Evolutionary conservation across 2,888 invertebrate genomes (phyloP).

Genomic region (Alentia gelatinosa): DNA sequence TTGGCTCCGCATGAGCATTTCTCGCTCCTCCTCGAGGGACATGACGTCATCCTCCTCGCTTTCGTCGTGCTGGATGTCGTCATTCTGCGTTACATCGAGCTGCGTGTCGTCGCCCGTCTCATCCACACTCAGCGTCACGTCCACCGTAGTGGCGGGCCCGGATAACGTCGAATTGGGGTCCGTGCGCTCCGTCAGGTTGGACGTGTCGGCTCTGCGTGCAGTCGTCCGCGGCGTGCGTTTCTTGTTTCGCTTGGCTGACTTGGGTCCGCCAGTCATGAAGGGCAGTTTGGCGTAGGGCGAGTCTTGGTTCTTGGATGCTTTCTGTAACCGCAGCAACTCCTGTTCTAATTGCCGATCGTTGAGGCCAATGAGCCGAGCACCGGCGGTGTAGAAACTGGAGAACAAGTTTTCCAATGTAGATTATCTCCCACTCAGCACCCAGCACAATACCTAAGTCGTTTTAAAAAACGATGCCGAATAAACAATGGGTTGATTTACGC

Average conservation of each 20-base stretch:
- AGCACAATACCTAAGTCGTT: too few species aligned
- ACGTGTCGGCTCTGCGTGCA: not conserved
- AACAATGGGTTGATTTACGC: too few species aligned
- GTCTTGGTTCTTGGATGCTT: conserved; percentile 64
- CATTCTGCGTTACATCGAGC: not conserved
- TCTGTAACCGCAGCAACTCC: conserved; percentile 68
- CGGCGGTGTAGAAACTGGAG: conserved; percentile 72
- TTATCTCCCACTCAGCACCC: too few species aligned
- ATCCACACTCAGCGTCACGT: not conserved
- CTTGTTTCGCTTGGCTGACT: not conserved
- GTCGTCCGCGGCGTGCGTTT: not conserved
- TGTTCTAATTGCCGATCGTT: conserved; percentile 69
- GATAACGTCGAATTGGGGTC: too few species aligned
- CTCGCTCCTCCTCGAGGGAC: not conserved
- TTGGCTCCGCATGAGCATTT: not conserved
- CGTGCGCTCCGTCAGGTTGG: not conserved
- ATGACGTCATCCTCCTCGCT: not conserved
- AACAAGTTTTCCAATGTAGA: too few species aligned
- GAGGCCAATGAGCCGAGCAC: conserved; percentile 70
- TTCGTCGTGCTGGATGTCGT: not conserved
- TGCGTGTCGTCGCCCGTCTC: not conserved
- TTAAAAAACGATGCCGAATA: too few species aligned
- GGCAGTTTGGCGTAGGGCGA: conserved; percentile 72
- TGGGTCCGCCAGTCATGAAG: conserved; percentile 55
- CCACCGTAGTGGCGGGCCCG: not conserved